A percentile compares a stretch with the other conserved stretches of the same genome.
phyloP scores from a whole-genome alignment of 2,113 vertebrate genomes.

The Ptilonorhynchus violaceus region DNA sequence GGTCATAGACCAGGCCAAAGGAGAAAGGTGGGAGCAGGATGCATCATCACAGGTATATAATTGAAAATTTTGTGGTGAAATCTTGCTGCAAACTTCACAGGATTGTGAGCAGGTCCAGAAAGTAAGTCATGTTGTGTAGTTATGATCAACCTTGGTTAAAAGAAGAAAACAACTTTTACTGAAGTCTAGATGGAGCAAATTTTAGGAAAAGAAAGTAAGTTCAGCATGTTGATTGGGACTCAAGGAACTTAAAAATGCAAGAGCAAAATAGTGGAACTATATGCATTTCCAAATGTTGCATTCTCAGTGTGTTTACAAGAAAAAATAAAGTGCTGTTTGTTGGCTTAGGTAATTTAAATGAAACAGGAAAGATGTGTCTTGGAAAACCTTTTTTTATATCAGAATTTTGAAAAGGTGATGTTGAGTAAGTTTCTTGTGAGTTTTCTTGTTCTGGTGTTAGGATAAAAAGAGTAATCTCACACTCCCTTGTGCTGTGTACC shows the following conservation, averaged over 20 bases:
- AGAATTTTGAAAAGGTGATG: background rate
- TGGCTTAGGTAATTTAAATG: background rate
- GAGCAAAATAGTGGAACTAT: background rate
- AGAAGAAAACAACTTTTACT: background rate
- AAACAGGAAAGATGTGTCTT: background rate
- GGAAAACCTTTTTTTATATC: background rate
- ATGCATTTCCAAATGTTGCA: background rate
- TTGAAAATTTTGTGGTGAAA: background rate
- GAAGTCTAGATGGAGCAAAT: background rate
- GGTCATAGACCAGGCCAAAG: background rate
- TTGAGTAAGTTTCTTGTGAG: background rate
- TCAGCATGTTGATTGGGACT: background rate
- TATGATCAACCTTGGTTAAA: background rate
- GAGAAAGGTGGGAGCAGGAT: background rate
- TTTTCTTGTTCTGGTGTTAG: background rate
- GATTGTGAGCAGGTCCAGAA: background rate
- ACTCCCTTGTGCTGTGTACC: fast-evolving
- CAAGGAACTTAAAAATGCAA: background rate
- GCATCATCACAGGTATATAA: background rate
- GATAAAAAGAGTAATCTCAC: background rate
- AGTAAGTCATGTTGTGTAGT: background rate
- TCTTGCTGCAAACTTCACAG: background rate
- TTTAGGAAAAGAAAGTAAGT: background rate
- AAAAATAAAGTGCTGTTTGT: background rate
- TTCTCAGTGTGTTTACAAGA: background rate